Conservation (phyloP, 2,113 vertebrate genomes). For the Eudyptes chrysolophus region DNA sequence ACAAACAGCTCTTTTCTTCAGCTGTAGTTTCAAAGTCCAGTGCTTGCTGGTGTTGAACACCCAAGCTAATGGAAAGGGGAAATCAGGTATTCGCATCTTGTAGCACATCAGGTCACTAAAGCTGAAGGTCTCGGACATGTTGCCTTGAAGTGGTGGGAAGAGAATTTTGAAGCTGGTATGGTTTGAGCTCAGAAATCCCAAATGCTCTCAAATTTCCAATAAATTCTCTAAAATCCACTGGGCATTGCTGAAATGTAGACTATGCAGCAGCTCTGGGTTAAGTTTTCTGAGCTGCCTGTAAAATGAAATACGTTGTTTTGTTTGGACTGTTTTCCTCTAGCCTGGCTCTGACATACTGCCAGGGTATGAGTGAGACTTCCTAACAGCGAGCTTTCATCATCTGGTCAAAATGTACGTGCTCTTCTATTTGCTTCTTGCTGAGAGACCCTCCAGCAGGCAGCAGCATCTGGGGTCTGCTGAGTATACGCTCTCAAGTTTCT, state of each 20-base stretch:
- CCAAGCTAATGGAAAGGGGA: neutral
- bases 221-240: neutral
- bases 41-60: neutral
- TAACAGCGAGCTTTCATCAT: neutral
- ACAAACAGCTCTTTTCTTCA: neutral
- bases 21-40: neutral
- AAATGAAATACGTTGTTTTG: neutral
- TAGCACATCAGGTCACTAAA: neutral
- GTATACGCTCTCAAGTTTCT: accelerated
- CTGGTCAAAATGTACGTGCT: neutral
- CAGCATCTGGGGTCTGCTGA: neutral
- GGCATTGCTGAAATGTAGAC: neutral
- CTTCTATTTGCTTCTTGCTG: neutral
- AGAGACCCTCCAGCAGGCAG: neutral
- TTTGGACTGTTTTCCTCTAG: neutral
- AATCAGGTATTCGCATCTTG: neutral
- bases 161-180: neutral
- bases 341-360: neutral
- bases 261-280: neutral
- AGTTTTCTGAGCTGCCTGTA: neutral
- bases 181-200: neutral
- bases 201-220: neutral
- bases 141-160: neutral
- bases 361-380: neutral
- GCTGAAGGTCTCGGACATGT: neutral